Conservation (phyloP, 1,140 invertebrate genomes). For the Apis laboriosa region DNA sequence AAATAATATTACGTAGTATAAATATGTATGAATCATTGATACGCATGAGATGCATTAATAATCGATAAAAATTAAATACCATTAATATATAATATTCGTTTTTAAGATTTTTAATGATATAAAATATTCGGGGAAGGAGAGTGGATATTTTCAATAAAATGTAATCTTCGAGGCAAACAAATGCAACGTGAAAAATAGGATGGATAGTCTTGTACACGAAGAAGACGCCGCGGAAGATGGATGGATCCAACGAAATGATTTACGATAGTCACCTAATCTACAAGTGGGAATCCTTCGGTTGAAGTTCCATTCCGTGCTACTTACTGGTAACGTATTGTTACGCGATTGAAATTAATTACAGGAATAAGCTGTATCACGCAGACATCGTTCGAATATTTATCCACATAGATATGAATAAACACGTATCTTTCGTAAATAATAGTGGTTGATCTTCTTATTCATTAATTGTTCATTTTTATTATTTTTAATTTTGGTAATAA, state of each 20-base stretch:
- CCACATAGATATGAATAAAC: background rate
- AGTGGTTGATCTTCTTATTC: no score
- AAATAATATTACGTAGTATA: no score
- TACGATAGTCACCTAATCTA: constrained; percentile 30
- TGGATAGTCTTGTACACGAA: background rate
- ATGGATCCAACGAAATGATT: constrained; percentile 46
- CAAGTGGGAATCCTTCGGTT: constrained; percentile 25
- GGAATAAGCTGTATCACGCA: constrained; percentile 6
- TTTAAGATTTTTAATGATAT: no score
- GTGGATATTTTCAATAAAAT: background rate
- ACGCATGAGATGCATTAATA: no score
- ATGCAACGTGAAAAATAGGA: constrained; percentile 35
- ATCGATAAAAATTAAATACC: no score
- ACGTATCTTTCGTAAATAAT: background rate
- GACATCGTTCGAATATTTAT: background rate
- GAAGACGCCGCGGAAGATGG: constrained; percentile 36
- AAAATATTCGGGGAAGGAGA: background rate
- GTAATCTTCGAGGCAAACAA: constrained; percentile 7
- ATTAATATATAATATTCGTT: no score
- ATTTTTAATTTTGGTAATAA: no score
- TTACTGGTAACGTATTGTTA: constrained; percentile 24
- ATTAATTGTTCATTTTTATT: no score
- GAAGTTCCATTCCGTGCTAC: constrained; percentile 16
- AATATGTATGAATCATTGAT: no score
- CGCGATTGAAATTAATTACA: constrained; percentile 42